A percentile compares a stretch with the other conserved stretches of the same genome.
phyloP scores from a whole-genome alignment of 1,140 invertebrate genomes.

The Anastrepha obliqua region DNA sequence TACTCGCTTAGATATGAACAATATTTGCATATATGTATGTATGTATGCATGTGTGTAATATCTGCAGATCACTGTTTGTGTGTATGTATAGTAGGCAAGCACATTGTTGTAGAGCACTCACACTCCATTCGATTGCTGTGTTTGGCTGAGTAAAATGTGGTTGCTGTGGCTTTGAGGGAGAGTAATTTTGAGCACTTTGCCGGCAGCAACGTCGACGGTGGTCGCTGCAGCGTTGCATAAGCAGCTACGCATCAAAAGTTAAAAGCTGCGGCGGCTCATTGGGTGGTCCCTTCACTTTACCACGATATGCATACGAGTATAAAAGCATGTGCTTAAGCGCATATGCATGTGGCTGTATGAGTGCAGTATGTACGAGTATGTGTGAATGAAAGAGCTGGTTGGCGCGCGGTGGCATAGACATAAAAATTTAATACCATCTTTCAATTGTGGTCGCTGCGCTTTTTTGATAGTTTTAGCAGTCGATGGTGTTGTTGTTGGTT shows the following conservation, averaged over 20 bases:
- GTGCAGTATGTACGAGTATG: no score
- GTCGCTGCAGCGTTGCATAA: slow-evolving; percentile 25
- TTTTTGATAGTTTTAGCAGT: slow-evolving; percentile 10
- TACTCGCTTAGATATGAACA: neutral
- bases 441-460: slow-evolving; percentile 32
- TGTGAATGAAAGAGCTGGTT: neutral
- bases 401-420: slow-evolving; percentile 45
- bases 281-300: slow-evolving; percentile 51
- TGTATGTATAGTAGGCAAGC: neutral
- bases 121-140: slow-evolving; percentile 1
- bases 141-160: slow-evolving; percentile 47
- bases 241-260: slow-evolving; percentile 18
- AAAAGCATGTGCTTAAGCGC: neutral
- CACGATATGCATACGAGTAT: neutral
- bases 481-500: slow-evolving; percentile 12
- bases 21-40: neutral
- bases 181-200: neutral
- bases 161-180: neutral
- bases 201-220: neutral
- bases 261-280: slow-evolving; percentile 57
- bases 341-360: neutral
- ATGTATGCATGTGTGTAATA: neutral
- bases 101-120: neutral
- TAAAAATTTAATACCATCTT: slow-evolving; percentile 39
- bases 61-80: neutral